Percentiles rank a stretch among this genome's conserved stretches.
phyloP scores from a whole-genome alignment of 2,797 vertebrate genomes.

The Mycteria americana region DNA sequence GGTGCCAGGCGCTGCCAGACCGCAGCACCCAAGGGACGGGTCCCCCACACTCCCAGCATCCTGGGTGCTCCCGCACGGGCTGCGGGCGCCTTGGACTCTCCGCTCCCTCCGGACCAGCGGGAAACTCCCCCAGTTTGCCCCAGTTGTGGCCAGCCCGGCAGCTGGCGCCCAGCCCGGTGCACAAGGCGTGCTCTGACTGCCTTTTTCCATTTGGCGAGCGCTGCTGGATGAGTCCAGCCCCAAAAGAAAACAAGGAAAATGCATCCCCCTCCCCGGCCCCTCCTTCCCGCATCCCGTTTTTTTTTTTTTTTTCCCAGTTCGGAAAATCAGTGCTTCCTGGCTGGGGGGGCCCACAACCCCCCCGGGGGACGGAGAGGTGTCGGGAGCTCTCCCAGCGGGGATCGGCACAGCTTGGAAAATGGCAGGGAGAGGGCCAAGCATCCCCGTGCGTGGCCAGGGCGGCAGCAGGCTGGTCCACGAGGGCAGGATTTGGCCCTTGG shows the following conservation, averaged over 20 bases:
- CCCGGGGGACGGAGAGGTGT: not conserved
- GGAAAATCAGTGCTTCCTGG: conserved; percentile 30
- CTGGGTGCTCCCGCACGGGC: accelerated
- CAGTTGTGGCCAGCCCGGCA: not conserved
- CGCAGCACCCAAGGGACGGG: accelerated
- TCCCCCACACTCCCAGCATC: not conserved
- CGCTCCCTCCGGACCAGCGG: not conserved
- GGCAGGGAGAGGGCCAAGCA: not conserved
- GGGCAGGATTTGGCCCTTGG: not conserved
- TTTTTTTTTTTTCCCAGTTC: not conserved
- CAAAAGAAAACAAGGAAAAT: conserved; percentile 49
- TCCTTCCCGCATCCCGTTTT: not conserved
- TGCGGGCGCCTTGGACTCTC: not conserved
- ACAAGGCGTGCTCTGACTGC: conserved; percentile 33
- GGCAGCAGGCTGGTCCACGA: not conserved
- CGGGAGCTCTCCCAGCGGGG: not conserved
- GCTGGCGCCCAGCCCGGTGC: not conserved
- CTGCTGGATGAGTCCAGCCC: not conserved
- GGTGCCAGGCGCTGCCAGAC: not conserved
- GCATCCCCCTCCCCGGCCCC: not conserved
- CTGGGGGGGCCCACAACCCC: not conserved
- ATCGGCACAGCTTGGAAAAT: not conserved
- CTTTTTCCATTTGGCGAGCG: conserved; percentile 34
- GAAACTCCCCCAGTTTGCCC: conserved; percentile 21
- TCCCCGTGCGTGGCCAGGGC: accelerated